A percentile compares a stretch with the other conserved stretches of the same genome.
Conservation (phyloP, 2,113 vertebrate species). For the Silurus meridionalis region DNA sequence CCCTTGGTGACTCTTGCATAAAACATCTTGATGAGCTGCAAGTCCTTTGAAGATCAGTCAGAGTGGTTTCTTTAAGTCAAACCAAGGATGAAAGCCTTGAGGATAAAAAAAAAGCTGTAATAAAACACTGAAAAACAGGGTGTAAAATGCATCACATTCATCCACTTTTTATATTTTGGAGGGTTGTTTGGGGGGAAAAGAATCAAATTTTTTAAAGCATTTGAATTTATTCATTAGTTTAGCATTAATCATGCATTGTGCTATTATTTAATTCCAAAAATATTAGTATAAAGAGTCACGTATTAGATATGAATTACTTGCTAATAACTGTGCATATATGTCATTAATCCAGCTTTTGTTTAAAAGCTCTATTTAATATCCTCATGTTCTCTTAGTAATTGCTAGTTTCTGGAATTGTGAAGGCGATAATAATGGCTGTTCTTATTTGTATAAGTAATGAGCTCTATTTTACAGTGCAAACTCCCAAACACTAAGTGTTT, state of each 20-base stretch:
- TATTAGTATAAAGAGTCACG: background rate
- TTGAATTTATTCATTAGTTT: background rate
- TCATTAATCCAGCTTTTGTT: background rate
- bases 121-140: conserved; percentile 3
- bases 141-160: background rate
- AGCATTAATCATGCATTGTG: background rate
- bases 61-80: conserved; percentile 25
- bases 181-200: background rate
- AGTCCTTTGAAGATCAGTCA: conserved; percentile 19
- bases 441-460: background rate
- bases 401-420: background rate
- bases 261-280: background rate
- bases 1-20: conserved; percentile 39
- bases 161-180: background rate
- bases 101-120: conserved; percentile 1
- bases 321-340: background rate
- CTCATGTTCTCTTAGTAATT: background rate
- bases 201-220: conserved; percentile 7
- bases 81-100: conserved; percentile 25
- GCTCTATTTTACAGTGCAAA: background rate
- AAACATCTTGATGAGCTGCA: conserved; percentile 31
- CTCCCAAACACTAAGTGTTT: background rate
- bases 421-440: background rate
- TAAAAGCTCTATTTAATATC: background rate
- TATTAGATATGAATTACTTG: background rate